Conservation (phyloP, 92 coral and sea anemone genomes). For the Muricea muricata region DNA sequence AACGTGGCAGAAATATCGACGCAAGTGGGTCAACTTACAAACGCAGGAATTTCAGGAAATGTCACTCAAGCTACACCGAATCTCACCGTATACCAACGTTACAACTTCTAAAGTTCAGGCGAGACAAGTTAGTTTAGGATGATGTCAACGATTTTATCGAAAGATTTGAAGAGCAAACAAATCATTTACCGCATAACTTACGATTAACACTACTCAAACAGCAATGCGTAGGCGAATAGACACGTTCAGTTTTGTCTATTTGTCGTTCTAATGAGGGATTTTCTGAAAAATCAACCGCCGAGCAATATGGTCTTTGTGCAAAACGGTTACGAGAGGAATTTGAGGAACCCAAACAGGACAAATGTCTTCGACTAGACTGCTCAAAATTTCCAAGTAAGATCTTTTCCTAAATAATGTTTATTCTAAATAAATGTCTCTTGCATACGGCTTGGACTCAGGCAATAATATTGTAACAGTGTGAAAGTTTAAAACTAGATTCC, state of each 20-base stretch:
- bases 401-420: too few relatives aligned
- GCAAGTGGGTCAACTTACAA: conserved; percentile 41
- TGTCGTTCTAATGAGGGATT: conserved; percentile 57
- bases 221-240: conserved; percentile 70
- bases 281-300: conserved; percentile 57
- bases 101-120: conserved; percentile 45
- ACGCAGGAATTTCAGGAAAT: neutral
- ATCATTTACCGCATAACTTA: conserved; percentile 45
- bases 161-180: conserved; percentile 63
- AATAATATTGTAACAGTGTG: too few relatives aligned
- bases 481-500: too few relatives aligned
- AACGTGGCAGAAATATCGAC: conserved; percentile 19
- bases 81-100: conserved; percentile 42
- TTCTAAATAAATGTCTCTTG: too few relatives aligned
- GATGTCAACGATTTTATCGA: conserved; percentile 63
- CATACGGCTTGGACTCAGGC: too few relatives aligned
- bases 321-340: conserved; percentile 35
- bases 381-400: too few relatives aligned
- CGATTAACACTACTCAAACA: conserved; percentile 65
- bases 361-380: too few relatives aligned
- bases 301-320: conserved; percentile 43
- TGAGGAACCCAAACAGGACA: too few relatives aligned
- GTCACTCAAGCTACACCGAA: neutral
- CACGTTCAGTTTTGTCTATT: conserved; percentile 58
- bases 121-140: conserved; percentile 29